Evolutionary conservation across 1,140 invertebrate genomes (phyloP).

Genomic region (Steinernema khuongi): DNA sequence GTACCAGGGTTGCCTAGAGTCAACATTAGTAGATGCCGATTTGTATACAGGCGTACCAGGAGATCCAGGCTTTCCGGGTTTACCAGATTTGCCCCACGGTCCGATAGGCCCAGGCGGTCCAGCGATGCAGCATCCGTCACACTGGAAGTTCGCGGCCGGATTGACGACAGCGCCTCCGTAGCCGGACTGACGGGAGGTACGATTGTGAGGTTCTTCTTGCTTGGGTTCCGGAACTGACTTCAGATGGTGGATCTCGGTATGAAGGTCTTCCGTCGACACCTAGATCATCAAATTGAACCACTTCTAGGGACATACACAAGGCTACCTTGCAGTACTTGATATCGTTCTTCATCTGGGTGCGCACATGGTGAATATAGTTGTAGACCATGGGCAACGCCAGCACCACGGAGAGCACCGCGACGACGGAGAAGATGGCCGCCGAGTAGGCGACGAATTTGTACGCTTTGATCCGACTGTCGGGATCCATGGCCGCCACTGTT

Average conservation of each 20-base stretch:
- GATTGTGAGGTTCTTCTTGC: slow-evolving; percentile 15
- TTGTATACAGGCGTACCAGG: not conserved
- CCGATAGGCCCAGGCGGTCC: not conserved
- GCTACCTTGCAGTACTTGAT: slow-evolving; percentile 19
- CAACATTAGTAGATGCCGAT: slow-evolving; percentile 9
- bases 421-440: slow-evolving; percentile 4
- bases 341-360: not conserved
- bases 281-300: not conserved
- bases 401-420: not conserved
- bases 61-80: slow-evolving; percentile 20
- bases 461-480: slow-evolving; percentile 18
- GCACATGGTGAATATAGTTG: slow-evolving; percentile 10
- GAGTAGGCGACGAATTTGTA: slow-evolving; percentile 19
- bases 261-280: not conserved
- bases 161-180: slow-evolving; percentile 22
- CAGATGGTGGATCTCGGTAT: not conserved
- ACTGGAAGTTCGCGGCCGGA: not conserved
- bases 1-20: slow-evolving; percentile 14
- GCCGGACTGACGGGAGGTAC: slow-evolving; percentile 27
- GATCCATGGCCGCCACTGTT: not conserved
- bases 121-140: not conserved
- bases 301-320: not conserved
- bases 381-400: slow-evolving; percentile 11
- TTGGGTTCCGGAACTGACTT: not conserved
- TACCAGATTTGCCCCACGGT: slow-evolving; percentile 19